Percentiles rank a stretch among this genome's conserved stretches.
These are phyloP conservation scores for Aleiodes sp. DNA, from an alignment of 1,140 invertebrate genomes.

Conservation along the genomic window DNA sequence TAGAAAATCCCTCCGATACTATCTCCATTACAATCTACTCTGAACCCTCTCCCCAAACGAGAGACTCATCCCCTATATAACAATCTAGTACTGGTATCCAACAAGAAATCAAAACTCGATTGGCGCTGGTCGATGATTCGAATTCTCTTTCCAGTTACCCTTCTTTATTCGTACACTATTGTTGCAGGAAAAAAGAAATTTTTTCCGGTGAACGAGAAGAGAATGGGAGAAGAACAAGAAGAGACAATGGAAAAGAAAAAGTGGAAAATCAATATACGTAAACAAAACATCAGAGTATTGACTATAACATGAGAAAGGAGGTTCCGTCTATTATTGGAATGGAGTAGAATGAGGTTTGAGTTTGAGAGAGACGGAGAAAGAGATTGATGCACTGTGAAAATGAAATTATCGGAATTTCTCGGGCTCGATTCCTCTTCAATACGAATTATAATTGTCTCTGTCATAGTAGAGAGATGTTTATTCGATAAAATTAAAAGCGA, in stretches of 20 bases:
- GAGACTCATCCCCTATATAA: slow-evolving; percentile 13
- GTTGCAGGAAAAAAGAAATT: slow-evolving; percentile 6
- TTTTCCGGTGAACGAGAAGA: too few species aligned
- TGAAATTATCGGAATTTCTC: too few species aligned
- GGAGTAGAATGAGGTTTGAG: too few species aligned
- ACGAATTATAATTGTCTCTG: too few species aligned
- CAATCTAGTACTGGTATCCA: slow-evolving; percentile 4
- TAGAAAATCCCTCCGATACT: slow-evolving; percentile 14
- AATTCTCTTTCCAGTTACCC: slow-evolving; percentile 1
- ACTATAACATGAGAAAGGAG: background rate
- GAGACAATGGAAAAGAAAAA: background rate
- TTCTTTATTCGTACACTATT: slow-evolving; percentile 14
- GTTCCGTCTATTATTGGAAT: too few species aligned
- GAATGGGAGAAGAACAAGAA: too few species aligned
- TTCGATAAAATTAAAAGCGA: too few species aligned
- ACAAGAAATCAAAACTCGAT: slow-evolving; percentile 32
- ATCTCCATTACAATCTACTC: slow-evolving; percentile 18
- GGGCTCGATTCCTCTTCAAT: too few species aligned
- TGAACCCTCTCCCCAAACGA: slow-evolving; percentile 10
- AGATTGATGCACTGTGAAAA: too few species aligned
- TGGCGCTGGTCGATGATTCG: slow-evolving; percentile 27
- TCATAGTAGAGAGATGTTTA: too few species aligned
- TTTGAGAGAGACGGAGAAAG: too few species aligned
- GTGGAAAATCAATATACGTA: background rate
- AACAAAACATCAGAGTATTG: background rate